Conservation (phyloP, 1,140 invertebrate genomes). For the Contarinia nasturtii region DNA sequence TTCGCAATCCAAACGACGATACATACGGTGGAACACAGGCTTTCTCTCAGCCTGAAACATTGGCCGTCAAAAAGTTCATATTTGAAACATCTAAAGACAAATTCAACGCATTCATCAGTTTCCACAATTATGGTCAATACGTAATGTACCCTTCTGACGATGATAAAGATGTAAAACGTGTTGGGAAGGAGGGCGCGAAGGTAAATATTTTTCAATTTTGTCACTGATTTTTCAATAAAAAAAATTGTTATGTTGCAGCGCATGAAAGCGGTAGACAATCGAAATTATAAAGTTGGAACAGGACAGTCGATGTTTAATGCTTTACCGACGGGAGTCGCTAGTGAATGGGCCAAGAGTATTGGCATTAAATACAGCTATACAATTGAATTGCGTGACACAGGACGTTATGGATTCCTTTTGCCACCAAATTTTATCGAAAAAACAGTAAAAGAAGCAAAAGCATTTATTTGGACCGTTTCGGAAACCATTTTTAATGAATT, state of each 20-base stretch:
- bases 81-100: constrained; percentile 25
- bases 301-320: no score
- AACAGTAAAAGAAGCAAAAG: constrained; percentile 59
- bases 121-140: constrained; percentile 81
- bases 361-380: constrained; percentile 57
- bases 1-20: constrained; percentile 72
- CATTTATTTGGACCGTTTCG: constrained; percentile 59
- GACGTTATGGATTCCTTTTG: constrained; percentile 56
- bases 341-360: constrained; percentile 78
- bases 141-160: constrained; percentile 49
- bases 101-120: constrained; percentile 55
- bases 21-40: constrained; percentile 68
- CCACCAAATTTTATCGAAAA: constrained; percentile 53
- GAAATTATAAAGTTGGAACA: no score
- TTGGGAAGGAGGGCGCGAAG: constrained; percentile 43
- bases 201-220: constrained; percentile 16
- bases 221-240: no score
- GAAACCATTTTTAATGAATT: constrained; percentile 13
- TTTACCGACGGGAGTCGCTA: constrained; percentile 59
- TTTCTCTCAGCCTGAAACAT: constrained; percentile 85
- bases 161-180: constrained; percentile 43
- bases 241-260: constrained; percentile 30
- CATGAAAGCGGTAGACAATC: constrained; percentile 43
- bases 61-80: constrained; percentile 42
- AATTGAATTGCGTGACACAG: constrained; percentile 56